Conservation (phyloP, 92 coral and sea anemone species). For the Palythoa caribaeorum region DNA sequence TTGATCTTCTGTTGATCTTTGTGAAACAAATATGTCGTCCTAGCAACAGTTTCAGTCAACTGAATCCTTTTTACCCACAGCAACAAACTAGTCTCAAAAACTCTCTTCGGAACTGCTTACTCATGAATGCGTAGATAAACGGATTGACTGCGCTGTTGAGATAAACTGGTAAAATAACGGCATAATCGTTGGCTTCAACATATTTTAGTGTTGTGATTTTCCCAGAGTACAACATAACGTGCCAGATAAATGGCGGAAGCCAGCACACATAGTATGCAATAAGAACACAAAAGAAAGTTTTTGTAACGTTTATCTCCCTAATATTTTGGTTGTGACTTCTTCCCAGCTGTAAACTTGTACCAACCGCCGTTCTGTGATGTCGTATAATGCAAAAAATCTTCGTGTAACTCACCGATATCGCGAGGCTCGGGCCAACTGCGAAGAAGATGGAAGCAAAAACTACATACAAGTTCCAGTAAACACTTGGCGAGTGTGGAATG, state of each 20-base stretch:
- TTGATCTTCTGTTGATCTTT: no score
- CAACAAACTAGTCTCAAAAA: constrained; percentile 8
- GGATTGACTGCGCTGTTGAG: constrained; percentile 34
- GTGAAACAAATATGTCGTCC: no score
- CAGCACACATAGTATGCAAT: constrained; percentile 23
- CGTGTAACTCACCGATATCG: constrained; percentile 13
- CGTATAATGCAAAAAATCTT: constrained; percentile 19
- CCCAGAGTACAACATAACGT: constrained; percentile 7
- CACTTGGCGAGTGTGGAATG: not conserved
- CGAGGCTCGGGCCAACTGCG: not conserved
- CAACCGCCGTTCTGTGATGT: constrained; percentile 10
- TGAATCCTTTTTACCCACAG: not conserved
- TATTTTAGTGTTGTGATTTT: not conserved
- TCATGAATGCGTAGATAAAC: constrained; percentile 25
- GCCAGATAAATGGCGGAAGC: constrained; percentile 33
- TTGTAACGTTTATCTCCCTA: constrained; percentile 17
- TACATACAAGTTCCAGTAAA: not conserved
- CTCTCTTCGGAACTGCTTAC: constrained; percentile 26
- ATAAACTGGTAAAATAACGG: constrained; percentile 12
- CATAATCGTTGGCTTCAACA: not conserved
- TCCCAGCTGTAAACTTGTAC: not conserved
- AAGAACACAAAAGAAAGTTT: constrained; percentile 9
- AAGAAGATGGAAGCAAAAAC: not conserved
- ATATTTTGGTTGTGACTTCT: not conserved
- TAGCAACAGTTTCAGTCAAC: no score